These are phyloP conservation scores for Galaxias olidus DNA, from an alignment of 2,797 vertebrate genomes.

Conservation along the genomic window DNA sequence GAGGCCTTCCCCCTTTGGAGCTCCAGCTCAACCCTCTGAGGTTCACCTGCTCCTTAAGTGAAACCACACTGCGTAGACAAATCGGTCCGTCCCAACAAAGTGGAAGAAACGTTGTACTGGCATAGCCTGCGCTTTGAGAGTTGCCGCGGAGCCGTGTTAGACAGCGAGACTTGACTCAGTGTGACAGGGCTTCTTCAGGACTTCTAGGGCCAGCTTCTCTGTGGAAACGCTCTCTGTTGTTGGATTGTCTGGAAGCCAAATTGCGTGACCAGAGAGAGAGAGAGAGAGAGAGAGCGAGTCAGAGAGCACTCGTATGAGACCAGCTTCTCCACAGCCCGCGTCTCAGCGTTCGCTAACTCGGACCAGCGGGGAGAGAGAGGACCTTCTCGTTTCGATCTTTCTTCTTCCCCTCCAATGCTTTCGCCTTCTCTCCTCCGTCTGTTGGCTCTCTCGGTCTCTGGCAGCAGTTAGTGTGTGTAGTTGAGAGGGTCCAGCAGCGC, in stretches of 20 bases:
- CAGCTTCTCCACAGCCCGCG: neutral
- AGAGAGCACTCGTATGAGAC: too few species aligned
- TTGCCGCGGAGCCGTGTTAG: neutral
- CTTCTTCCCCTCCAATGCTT: neutral
- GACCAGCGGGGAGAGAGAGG: neutral
- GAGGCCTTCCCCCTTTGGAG: conserved; percentile 28
- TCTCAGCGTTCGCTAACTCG: neutral
- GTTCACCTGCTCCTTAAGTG: neutral
- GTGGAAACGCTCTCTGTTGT: conserved; percentile 28
- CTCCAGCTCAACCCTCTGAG: neutral
- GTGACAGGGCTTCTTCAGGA: too few species aligned
- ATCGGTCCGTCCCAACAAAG: neutral
- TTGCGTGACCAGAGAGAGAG: neutral
- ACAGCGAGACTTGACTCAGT: too few species aligned
- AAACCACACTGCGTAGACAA: conserved; percentile 10
- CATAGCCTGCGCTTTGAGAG: neutral
- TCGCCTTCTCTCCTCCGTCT: conserved; percentile 6
- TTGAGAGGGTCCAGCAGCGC: conserved; percentile 14
- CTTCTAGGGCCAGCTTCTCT: conserved; percentile 5
- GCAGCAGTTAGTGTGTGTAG: conserved; percentile 5
- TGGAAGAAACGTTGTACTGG: neutral
- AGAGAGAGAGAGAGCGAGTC: neutral
- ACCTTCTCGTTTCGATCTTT: neutral
- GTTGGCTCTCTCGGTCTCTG: conserved; percentile 6
- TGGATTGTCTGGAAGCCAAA: conserved; percentile 20